Conservation (phyloP, 1,140 invertebrate species). For the Pemphigus obesinymphae region DNA sequence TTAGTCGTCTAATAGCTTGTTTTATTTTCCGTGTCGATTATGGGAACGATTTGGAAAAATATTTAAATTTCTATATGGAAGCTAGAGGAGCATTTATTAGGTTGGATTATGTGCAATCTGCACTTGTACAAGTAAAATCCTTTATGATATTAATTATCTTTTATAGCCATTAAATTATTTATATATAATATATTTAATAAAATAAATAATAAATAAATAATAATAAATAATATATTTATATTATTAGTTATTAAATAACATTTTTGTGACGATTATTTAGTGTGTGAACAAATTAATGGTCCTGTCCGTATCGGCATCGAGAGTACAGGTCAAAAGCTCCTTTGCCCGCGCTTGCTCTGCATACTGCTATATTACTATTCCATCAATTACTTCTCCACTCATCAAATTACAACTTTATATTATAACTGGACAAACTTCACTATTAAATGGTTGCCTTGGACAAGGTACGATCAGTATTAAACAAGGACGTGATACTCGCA, state of each 20-base stretch:
- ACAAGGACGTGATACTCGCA: too few relatives aligned
- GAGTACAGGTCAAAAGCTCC: conserved; percentile 50
- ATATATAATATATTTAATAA: too few relatives aligned
- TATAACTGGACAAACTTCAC: conserved; percentile 78
- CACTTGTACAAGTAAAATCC: conserved; percentile 72
- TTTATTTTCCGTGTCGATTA: conserved; percentile 76
- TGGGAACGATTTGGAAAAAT: conserved; percentile 80
- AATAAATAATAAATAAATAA: too few relatives aligned
- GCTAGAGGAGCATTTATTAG: conserved; percentile 82
- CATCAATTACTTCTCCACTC: conserved; percentile 74
- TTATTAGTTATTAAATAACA: background rate
- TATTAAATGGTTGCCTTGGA: conserved; percentile 84
- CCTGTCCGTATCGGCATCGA: conserved; percentile 65
- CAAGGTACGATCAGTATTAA: too few relatives aligned
- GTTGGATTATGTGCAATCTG: conserved; percentile 76
- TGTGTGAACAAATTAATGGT: conserved; percentile 75
- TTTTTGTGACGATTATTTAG: conserved; percentile 51
- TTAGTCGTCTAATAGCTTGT: conserved; percentile 74
- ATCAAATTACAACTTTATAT: conserved; percentile 79
- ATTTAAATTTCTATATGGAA: conserved; percentile 90
- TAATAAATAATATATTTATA: too few relatives aligned
- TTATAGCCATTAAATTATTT: too few relatives aligned
- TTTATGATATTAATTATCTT: background rate
- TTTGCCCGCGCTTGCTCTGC: conserved; percentile 92
- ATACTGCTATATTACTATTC: conserved; percentile 92